phyloP scores from a whole-genome alignment of 2,113 vertebrate species.

The Pelodiscus sinensis region DNA sequence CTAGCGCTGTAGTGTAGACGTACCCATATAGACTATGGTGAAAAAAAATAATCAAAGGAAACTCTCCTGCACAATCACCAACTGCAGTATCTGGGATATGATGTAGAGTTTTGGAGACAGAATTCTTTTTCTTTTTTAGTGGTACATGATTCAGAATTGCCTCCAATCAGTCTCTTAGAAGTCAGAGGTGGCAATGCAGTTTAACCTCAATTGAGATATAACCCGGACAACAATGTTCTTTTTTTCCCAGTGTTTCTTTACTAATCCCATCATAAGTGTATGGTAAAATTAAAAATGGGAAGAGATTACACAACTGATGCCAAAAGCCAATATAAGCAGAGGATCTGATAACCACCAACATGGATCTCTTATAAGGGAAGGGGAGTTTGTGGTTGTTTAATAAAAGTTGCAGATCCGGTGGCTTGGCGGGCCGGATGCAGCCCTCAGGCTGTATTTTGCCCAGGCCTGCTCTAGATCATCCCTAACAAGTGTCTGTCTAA shows the following conservation, averaged over 20 bases:
- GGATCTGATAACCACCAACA: not conserved
- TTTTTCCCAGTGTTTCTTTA: not conserved
- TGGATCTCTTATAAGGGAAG: not conserved
- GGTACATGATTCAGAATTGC: not conserved
- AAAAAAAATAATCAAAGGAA: not conserved
- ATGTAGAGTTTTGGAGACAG: not conserved
- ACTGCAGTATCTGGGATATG: not conserved
- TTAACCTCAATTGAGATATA: not conserved
- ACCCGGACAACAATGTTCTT: not conserved
- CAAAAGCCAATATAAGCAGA: not conserved
- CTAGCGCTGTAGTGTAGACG: too few species aligned
- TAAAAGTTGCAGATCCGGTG: not conserved
- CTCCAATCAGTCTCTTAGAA: fast-evolving
- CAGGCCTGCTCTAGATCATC: too few species aligned
- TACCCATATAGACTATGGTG: not conserved
- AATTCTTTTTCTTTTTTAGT: not conserved
- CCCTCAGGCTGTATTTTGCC: too few species aligned
- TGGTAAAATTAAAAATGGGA: not conserved
- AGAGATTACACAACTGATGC: not conserved
- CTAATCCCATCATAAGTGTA: fast-evolving
- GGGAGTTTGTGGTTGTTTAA: not conserved
- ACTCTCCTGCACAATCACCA: not conserved
- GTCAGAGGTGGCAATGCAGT: fast-evolving
- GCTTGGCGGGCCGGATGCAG: too few species aligned
- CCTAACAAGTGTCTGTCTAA: too few species aligned